phyloP scores from a whole-genome alignment of 2,888 invertebrate species.

The Sympetrum striolatum region DNA sequence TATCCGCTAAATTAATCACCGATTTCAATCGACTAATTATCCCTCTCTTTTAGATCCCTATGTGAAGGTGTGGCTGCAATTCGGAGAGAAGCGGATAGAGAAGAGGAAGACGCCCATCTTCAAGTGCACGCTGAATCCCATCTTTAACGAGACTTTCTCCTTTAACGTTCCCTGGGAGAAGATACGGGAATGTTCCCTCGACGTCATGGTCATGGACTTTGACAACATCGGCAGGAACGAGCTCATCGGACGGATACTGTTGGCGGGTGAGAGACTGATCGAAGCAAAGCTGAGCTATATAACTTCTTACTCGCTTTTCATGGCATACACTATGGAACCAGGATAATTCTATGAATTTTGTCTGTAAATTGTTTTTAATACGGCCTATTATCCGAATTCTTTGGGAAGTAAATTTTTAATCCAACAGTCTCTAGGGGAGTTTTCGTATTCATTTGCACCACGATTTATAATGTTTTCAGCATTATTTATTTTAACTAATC shows the following conservation, averaged over 20 bases:
- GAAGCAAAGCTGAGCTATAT: not conserved
- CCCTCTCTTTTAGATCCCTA: constrained; percentile 81
- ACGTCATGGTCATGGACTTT: constrained; percentile 96
- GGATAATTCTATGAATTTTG: too few species aligned
- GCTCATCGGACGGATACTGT: constrained; percentile 88
- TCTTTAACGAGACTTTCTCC: constrained; percentile 94
- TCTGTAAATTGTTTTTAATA: too few species aligned
- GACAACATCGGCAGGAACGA: constrained; percentile 95
- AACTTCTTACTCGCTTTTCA: too few species aligned
- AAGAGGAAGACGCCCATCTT: constrained; percentile 95
- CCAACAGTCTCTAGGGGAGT: too few species aligned
- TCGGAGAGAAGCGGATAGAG: constrained; percentile 92
- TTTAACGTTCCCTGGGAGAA: constrained; percentile 98
- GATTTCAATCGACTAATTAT: too few species aligned
- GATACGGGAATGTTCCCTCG: constrained; percentile 91
- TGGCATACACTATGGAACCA: too few species aligned
- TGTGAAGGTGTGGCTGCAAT: constrained; percentile 97
- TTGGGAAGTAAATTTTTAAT: too few species aligned
- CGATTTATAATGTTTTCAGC: too few species aligned
- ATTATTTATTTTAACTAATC: too few species aligned
- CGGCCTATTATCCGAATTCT: too few species aligned
- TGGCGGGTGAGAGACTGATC: constrained; percentile 79
- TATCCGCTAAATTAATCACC: too few species aligned
- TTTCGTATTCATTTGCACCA: too few species aligned
- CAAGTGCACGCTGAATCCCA: constrained; percentile 92